phyloP scores from a whole-genome alignment of 2,797 vertebrate genomes.

The Furcifer pardalis region DNA sequence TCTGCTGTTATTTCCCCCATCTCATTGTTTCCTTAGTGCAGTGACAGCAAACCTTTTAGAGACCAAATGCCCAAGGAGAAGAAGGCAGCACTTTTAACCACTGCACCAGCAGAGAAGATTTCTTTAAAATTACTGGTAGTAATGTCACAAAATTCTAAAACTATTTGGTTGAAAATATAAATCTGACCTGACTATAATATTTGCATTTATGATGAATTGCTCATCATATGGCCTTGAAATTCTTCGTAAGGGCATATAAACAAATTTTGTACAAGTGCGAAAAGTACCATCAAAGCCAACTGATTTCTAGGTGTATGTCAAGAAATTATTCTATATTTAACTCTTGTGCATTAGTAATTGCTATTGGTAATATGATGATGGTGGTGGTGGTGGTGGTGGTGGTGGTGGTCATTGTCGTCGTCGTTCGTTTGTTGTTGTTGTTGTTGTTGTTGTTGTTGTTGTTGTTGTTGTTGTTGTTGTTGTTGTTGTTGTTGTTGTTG shows the following conservation, averaged over 20 bases:
- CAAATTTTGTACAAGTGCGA: not conserved
- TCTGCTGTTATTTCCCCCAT: not conserved
- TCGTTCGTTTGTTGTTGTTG: too few species aligned
- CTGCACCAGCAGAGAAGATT: too few species aligned
- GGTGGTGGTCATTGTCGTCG: too few species aligned
- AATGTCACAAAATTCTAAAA: not conserved
- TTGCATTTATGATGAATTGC: not conserved
- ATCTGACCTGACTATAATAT: not conserved
- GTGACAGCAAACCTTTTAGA: too few species aligned
- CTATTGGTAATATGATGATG: not conserved
- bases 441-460: too few species aligned
- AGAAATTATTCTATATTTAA: not conserved
- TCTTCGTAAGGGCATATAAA: not conserved
- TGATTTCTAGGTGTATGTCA: not conserved
- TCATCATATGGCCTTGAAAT: not conserved
- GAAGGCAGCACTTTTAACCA: too few species aligned
- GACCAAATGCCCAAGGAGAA: too few species aligned
- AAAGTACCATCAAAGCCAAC: not conserved
- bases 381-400: too few species aligned
- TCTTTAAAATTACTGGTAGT: too few species aligned
- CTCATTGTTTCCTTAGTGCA: too few species aligned
- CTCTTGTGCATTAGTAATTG: not conserved
- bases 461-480: too few species aligned
- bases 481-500: too few species aligned
- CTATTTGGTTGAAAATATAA: not conserved